Evolutionary conservation across 1,140 invertebrate genomes (phyloP).

Genomic region (Magallana angulata): DNA sequence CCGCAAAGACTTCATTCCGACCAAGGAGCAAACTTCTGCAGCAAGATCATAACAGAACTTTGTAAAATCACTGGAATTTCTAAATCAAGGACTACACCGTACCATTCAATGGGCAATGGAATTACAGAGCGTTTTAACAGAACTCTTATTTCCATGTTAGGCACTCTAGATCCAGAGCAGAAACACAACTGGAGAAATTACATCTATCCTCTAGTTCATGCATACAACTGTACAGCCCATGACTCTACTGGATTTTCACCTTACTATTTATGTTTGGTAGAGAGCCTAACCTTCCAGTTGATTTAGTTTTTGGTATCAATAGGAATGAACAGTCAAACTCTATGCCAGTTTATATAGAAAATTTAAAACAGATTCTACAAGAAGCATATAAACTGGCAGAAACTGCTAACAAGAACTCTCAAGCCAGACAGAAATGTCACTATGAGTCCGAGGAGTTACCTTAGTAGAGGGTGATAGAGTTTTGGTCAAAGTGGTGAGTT

Average conservation of each 20-base stretch:
- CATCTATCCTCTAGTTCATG: slow-evolving; percentile 51
- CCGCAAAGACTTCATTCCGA: no score
- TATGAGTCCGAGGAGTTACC: not conserved
- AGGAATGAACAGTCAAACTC: slow-evolving; percentile 22
- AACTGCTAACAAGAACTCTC: not conserved
- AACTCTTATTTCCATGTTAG: no score
- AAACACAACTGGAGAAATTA: no score
- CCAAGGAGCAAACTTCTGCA: no score
- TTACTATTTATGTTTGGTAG: slow-evolving; percentile 57
- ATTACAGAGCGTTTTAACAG: no score
- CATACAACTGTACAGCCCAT: slow-evolving; percentile 54
- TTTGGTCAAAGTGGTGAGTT: not conserved
- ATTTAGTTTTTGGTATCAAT: slow-evolving; percentile 45
- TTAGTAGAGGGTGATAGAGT: not conserved
- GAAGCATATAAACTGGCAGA: slow-evolving; percentile 24
- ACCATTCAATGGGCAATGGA: no score
- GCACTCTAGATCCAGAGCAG: no score
- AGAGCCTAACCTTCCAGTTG: slow-evolving; percentile 50
- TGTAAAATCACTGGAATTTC: no score
- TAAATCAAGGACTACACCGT: no score
- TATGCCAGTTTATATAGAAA: slow-evolving; percentile 28
- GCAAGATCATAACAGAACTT: no score
- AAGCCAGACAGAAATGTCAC: no score
- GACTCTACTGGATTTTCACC: slow-evolving; percentile 51
- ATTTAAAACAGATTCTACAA: not conserved